phyloP scores from a whole-genome alignment of 92 coral and sea anemone genomes.

The Metridium senile region DNA sequence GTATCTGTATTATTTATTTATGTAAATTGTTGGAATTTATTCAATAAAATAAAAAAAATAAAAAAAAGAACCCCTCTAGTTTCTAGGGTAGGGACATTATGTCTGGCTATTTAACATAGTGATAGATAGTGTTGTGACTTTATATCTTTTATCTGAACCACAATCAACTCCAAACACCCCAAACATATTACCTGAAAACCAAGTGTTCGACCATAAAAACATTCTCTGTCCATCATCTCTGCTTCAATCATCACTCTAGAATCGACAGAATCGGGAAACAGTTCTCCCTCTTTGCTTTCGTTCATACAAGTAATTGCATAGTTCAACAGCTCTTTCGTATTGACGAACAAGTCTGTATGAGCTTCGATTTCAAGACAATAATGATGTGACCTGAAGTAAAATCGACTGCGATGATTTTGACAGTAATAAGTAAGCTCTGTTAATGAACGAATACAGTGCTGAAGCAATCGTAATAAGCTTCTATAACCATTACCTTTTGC shows the following conservation, averaged over 20 bases:
- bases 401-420: constrained; percentile 74
- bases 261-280: constrained; percentile 78
- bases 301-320: constrained; percentile 63
- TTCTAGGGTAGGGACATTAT: no score
- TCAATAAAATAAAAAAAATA: no score
- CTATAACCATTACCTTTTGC: constrained; percentile 94
- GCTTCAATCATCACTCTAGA: constrained; percentile 78
- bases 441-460: constrained; percentile 77
- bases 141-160: background rate
- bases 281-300: constrained; percentile 67
- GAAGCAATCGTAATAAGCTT: constrained; percentile 69
- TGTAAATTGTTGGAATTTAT: no score
- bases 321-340: constrained; percentile 70
- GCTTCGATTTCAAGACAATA: constrained; percentile 89
- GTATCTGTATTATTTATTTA: no score
- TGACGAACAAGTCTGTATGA: constrained; percentile 64
- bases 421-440: constrained; percentile 81
- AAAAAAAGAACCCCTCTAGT: no score
- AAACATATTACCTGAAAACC: constrained; percentile 85
- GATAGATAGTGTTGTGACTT: constrained; percentile 2
- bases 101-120: no score
- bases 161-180: background rate
- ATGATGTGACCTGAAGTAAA: constrained; percentile 91
- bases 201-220: constrained; percentile 91
- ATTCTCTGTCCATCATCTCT: constrained; percentile 85